phyloP scores from a whole-genome alignment of 2,797 vertebrate genomes.

The Urophycis tenuis region DNA sequence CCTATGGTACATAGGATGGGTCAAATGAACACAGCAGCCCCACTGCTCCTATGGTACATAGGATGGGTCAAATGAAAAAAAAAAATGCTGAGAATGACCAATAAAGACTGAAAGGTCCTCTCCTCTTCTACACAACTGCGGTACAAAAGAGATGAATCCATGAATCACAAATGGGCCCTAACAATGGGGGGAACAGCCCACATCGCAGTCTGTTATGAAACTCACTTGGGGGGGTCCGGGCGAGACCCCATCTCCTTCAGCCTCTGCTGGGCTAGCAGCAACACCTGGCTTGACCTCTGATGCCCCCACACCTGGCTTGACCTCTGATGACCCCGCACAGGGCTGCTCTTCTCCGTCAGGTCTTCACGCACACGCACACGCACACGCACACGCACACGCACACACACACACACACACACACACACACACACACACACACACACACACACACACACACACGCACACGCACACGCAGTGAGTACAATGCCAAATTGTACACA shows the following conservation, averaged over 20 bases:
- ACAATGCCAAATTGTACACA: too few species aligned
- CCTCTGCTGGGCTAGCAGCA: slow-evolving; percentile 69
- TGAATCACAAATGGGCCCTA: neutral
- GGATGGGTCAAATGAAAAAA: too few species aligned
- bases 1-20: too few species aligned
- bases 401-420: slow-evolving; percentile 3
- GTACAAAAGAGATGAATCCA: too few species aligned
- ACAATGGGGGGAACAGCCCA: too few species aligned
- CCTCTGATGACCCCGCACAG: slow-evolving; percentile 67
- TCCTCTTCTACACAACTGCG: too few species aligned
- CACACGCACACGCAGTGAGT: neutral
- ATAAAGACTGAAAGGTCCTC: too few species aligned
- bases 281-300: slow-evolving; percentile 74
- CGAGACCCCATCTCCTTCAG: slow-evolving; percentile 71
- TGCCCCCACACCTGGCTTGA: slow-evolving; percentile 71
- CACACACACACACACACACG: neutral
- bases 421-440: neutral
- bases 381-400: neutral
- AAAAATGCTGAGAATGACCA: too few species aligned
- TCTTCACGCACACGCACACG: slow-evolving; percentile 55
- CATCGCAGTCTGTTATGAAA: neutral
- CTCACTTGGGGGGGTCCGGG: slow-evolving; percentile 31
- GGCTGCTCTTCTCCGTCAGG: too few species aligned
- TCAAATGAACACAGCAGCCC: too few species aligned
- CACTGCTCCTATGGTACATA: too few species aligned